Base-by-base conservation (phyloP, 2,113 vertebrate genomes). In the Tragulus kanchil region DNA sequence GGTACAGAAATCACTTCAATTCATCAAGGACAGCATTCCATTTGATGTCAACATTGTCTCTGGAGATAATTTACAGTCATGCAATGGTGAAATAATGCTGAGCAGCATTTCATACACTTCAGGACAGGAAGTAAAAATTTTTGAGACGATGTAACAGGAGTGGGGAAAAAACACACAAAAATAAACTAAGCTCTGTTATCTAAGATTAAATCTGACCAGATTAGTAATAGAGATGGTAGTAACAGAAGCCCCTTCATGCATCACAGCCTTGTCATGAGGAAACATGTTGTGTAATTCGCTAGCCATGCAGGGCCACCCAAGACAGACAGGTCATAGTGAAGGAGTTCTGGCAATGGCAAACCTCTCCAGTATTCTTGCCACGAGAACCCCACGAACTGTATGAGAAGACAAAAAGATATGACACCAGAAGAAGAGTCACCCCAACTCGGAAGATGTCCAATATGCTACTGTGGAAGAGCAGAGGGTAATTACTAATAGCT, bases 41-140 rank as follows among this genome's bases (percentile, higher is more conserved):
- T 42, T 52, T 71, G 81, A 84, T 59, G 65, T 88, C 61, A 52
- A 81, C 67, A 67, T 42, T 77, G 71, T 90, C 90, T 85, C 87
- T 94, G 71, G 69, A 82, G 84, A 48, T 83, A 65, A 95, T 78
- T 97, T 96, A 78, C 58, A 90, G 3, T 45, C 71, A 23, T 64
- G 25, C 61, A 56, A 42, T 85, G 28, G 25, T 26, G 45, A 89
- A 87, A 89, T 58, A 96, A 92, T 54, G 25, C 69, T 45, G 31
- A 94, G 42, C 31, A 56, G 65, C 16, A 45, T n/a, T 88, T 94
- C 85, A 79, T 31, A 85, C 89, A 94, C 45, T 82, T 62, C 45
- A 93, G 54, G 77, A 67, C n/a, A 78, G 58, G 81, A 96, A 95
- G 58, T 86, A 78, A 93, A 96, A n/a, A n/a, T n/a, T n/a, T n/a